phyloP scores from a whole-genome alignment of 2,888 invertebrate genomes.

The Aphidoletes aphidimyza region DNA sequence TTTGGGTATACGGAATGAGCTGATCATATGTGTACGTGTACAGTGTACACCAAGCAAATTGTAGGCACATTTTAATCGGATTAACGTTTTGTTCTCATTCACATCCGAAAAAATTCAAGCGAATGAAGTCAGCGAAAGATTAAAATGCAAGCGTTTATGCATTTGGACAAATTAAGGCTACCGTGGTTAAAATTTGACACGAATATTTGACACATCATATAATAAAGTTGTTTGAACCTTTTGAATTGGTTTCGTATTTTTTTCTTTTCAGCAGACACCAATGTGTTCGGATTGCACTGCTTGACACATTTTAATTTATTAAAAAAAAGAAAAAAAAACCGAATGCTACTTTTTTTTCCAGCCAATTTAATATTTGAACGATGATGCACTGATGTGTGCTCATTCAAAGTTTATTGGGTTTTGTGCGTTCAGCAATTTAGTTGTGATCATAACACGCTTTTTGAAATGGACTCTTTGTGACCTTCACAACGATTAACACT shows the following conservation, averaged over 20 bases:
- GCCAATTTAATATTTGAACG: neutral
- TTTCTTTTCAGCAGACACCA: neutral
- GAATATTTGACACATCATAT: neutral
- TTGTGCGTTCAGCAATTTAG: no score
- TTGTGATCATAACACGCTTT: no score
- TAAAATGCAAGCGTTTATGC: constrained; percentile 14
- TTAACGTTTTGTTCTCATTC: constrained; percentile 30
- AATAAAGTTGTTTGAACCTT: constrained; percentile 49
- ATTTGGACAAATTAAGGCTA: constrained; percentile 41
- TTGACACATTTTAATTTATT: constrained; percentile 13
- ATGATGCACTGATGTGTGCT: no score
- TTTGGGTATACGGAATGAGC: no score
- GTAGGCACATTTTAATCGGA: constrained; percentile 41
- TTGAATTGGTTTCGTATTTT: neutral
- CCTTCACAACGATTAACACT: no score
- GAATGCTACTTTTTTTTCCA: neutral
- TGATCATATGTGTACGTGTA: no score
- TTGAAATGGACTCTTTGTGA: no score
- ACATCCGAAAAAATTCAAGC: constrained; percentile 20
- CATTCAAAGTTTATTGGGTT: no score
- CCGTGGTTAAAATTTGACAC: constrained; percentile 24
- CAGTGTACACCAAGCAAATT: neutral
- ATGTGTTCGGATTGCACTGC: neutral
- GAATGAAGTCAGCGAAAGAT: constrained; percentile 22
- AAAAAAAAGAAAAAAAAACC: neutral